phyloP scores from a whole-genome alignment of 1,140 invertebrate genomes.

The Harlomillsia oculata region DNA sequence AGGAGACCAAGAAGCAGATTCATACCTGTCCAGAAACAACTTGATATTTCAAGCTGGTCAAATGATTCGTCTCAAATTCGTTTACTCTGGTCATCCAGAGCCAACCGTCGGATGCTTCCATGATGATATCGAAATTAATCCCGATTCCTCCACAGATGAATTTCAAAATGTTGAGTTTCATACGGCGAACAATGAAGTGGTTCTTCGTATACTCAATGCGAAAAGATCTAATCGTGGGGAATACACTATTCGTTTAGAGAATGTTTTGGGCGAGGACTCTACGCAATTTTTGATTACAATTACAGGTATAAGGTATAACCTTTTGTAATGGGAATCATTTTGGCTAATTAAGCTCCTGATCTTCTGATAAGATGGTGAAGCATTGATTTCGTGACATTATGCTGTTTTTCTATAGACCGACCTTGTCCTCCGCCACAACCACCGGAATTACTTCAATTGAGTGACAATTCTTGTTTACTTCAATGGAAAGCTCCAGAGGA shows the following conservation, averaged over 20 bases:
- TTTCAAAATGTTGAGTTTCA: constrained; percentile 41
- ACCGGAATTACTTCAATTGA: constrained; percentile 44
- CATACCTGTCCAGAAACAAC: no score
- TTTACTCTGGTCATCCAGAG: constrained; percentile 74
- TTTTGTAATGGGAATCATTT: not conserved
- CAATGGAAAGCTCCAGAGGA: constrained; percentile 81
- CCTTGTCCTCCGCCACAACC: constrained; percentile 68
- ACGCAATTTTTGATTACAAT: constrained; percentile 74
- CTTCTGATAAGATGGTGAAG: no score
- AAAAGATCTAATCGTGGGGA: constrained; percentile 69
- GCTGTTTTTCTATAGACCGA: constrained; percentile 47
- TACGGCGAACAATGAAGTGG: constrained; percentile 59
- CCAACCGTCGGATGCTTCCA: no score
- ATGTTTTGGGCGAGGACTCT: constrained; percentile 68
- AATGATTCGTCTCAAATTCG: constrained; percentile 75
- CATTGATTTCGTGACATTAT: no score
- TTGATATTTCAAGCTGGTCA: constrained; percentile 69
- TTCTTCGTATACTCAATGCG: constrained; percentile 62
- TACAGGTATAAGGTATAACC: no score
- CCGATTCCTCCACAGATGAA: not conserved
- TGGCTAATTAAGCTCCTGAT: no score
- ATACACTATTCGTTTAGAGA: constrained; percentile 68
- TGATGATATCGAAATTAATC: not conserved
- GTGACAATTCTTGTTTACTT: constrained; percentile 41
- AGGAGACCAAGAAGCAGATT: no score